These are phyloP conservation scores for Probosciger aterrimus DNA, from an alignment of 2,113 vertebrate species.

Conservation along the genomic window DNA sequence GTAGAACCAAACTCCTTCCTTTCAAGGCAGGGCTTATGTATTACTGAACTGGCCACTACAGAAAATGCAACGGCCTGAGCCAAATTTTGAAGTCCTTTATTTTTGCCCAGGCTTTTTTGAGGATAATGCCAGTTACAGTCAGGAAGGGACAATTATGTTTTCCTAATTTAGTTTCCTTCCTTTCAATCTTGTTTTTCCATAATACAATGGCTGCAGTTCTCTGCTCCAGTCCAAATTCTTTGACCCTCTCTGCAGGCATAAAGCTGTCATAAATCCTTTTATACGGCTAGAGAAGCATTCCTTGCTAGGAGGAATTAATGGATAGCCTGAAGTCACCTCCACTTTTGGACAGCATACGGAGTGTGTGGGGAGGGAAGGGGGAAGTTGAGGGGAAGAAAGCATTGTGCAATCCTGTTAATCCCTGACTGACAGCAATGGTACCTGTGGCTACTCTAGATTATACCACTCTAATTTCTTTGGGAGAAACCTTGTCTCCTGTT, in stretches of 20 bases:
- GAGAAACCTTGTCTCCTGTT: neutral
- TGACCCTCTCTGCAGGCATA: constrained; percentile 26
- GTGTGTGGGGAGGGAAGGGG: neutral
- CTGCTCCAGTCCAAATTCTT: neutral
- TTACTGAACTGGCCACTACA: neutral
- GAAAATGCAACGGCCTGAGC: neutral
- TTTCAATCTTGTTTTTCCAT: neutral
- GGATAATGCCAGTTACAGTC: neutral
- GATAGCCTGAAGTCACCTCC: constrained; percentile 18
- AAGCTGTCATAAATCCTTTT: constrained; percentile 34
- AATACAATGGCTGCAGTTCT: neutral
- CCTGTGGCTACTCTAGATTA: neutral
- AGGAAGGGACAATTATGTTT: neutral
- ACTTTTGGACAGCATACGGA: neutral
- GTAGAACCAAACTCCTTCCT: neutral
- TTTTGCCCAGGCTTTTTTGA: neutral
- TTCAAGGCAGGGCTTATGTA: neutral
- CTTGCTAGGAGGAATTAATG: neutral
- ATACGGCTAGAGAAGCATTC: neutral
- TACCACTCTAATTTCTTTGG: neutral
- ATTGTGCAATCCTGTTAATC: neutral
- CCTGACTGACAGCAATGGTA: neutral
- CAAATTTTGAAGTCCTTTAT: neutral
- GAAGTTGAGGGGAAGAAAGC: neutral
- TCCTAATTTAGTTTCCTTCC: constrained; percentile 28